Conservation (phyloP, 2,888 invertebrate genomes). For the Xylota segnis region DNA sequence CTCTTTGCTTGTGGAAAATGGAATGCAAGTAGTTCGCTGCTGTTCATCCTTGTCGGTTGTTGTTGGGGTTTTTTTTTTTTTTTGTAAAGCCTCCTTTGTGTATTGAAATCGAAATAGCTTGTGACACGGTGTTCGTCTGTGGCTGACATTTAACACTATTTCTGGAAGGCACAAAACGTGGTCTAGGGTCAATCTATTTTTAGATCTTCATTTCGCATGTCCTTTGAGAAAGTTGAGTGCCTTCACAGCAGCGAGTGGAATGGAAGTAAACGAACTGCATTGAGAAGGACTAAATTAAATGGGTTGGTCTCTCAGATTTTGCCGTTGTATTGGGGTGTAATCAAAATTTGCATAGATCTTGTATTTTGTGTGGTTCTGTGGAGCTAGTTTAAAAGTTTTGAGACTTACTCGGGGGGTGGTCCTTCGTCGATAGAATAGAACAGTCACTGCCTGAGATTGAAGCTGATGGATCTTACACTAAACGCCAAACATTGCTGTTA, state of each 20-base stretch:
- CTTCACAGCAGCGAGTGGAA: neutral
- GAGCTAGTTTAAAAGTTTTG: too few species aligned
- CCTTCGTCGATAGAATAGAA: too few species aligned
- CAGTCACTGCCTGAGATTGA: too few species aligned
- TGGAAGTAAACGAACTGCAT: slow-evolving; percentile 5
- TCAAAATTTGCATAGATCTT: too few species aligned
- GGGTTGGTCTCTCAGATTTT: too few species aligned
- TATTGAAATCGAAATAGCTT: slow-evolving; percentile 67
- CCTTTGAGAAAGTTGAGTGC: slow-evolving; percentile 27
- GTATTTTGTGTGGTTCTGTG: too few species aligned
- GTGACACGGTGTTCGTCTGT: slow-evolving; percentile 67
- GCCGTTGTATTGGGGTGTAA: too few species aligned
- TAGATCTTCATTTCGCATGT: slow-evolving; percentile 23
- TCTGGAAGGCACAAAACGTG: slow-evolving; percentile 61
- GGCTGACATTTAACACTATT: slow-evolving; percentile 71
- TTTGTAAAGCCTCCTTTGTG: slow-evolving; percentile 52
- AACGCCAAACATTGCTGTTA: too few species aligned
- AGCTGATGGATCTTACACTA: too few species aligned
- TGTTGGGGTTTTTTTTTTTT: slow-evolving; percentile 18
- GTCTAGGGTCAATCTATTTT: slow-evolving; percentile 67
- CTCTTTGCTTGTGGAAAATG: slow-evolving; percentile 25
- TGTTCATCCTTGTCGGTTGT: slow-evolving; percentile 44
- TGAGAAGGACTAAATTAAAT: neutral
- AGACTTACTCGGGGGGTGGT: too few species aligned
- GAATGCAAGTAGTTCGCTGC: slow-evolving; percentile 41